Base-by-base conservation (phyloP, 2,888 invertebrate genomes). In the Agrotis exclamationis region DNA sequence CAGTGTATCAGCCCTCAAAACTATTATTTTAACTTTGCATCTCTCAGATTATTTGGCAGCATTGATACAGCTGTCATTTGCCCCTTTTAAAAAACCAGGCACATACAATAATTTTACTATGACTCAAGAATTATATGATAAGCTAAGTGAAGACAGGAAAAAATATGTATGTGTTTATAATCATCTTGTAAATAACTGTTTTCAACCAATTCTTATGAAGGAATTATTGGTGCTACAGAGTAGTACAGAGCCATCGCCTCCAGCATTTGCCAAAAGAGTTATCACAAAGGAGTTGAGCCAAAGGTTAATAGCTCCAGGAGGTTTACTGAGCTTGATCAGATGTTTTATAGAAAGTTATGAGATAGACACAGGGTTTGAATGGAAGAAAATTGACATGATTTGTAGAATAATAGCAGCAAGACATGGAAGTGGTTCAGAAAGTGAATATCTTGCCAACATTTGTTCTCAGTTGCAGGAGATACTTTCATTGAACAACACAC, bases 211-310 rank as follows among this genome's bases (percentile, higher is more conserved):
- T 60, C 93, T 97, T 47, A 97, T 98, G 87, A 97, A 97, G 86
- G 97, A 98, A 89, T 93, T 98, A n/a, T 96, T 98, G 92, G 93
- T 97, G 56, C 93, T 98, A 48, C 97, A 97, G 85, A 96, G 96
- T 89, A 90, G 93, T 18, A 91, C 88, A 68, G 93, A 96, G 48
- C 95, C 97, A n/a, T 63, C 86, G 18, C 93, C 96, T 33, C 97
- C 97, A 4, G 88, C 87, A 16, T 98, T 98, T 97, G 96, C 98
- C 54, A 97, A 97, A 86, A 96, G 94, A 89, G 94, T 96, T 16
- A 96, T 97, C 81, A 95, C 97, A 44, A 96, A 95, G 76, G 97
- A 97, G 86, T 91, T 98, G 83, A 97, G 97, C 48, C 90, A 93
- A 63, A 96, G 97, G 72, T 93, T 98, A 45, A 90, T 97, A 72